These are phyloP conservation scores for Diabrotica virgifera DNA, from an alignment of 1,140 invertebrate species.

Conservation along the genomic window DNA sequence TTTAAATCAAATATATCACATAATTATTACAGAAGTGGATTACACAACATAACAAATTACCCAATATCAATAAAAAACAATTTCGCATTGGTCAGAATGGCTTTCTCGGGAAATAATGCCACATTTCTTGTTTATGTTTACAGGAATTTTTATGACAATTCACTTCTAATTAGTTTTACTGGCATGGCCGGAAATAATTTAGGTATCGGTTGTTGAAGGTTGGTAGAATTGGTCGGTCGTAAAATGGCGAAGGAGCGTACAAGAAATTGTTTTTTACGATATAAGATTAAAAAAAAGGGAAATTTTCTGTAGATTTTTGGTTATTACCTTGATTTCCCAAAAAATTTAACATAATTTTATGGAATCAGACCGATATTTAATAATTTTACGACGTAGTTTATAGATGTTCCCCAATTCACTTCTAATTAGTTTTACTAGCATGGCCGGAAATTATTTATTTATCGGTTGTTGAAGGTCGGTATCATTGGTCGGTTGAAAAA, in stretches of 20 bases:
- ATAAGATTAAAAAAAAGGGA: background rate
- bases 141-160: conserved; percentile 13
- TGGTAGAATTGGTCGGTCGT: background rate
- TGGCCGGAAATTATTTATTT: background rate
- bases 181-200: background rate
- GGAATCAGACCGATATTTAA: too few relatives aligned
- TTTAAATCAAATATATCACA: too few relatives aligned
- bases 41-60: too few relatives aligned
- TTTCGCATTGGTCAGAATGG: conserved; percentile 11
- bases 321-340: background rate
- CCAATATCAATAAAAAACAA: conserved; percentile 17
- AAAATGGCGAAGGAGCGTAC: background rate
- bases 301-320: background rate
- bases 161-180: conserved; percentile 6
- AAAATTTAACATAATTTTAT: background rate
- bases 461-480: background rate
- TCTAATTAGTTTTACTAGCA: conserved; percentile 7
- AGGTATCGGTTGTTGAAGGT: background rate
- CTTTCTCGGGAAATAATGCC: conserved; percentile 14
- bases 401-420: too few relatives aligned
- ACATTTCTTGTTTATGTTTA: conserved; percentile 9
- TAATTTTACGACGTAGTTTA: too few relatives aligned
- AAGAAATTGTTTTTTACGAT: background rate
- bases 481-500: background rate
- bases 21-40: too few relatives aligned